Evolutionary conservation across 2,113 vertebrate species (phyloP).

Genomic region (Coreoperca whiteheadi): DNA sequence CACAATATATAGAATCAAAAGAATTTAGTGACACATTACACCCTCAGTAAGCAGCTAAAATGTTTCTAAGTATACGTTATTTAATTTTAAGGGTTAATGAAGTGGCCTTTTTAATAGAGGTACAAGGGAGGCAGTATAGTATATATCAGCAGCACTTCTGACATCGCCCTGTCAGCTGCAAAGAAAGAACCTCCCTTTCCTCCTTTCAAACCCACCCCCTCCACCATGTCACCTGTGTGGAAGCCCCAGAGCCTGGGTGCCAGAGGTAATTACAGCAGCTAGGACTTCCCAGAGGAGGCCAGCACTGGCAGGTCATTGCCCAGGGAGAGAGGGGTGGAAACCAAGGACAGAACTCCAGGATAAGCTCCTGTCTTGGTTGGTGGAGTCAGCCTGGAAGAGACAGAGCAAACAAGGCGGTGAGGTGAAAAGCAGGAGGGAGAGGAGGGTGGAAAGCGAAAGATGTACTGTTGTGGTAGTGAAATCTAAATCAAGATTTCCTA

Average conservation of each 20-base stretch:
- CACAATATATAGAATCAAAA: not conserved
- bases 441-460: conserved; percentile 9
- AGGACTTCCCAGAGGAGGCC: conserved; percentile 74
- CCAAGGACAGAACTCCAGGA: conserved; percentile 67
- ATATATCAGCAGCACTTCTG: conserved; percentile 67
- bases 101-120: conserved; percentile 10
- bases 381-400: conserved; percentile 55
- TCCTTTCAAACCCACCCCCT: conserved; percentile 53
- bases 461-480: conserved; percentile 21
- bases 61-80: not conserved
- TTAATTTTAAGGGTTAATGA: conserved; percentile 23
- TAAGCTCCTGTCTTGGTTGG: conserved; percentile 53
- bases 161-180: conserved; percentile 61
- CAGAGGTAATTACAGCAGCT: conserved; percentile 83
- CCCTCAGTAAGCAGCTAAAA: not conserved
- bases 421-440: not conserved
- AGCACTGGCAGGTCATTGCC: conserved; percentile 73
- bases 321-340: conserved; percentile 69
- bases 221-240: conserved; percentile 79
- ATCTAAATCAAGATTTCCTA: conserved; percentile 49
- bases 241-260: conserved; percentile 81
- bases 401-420: conserved; percentile 39
- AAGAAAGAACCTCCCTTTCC: conserved; percentile 57
- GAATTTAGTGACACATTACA: not conserved
- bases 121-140: conserved; percentile 35